Base-by-base conservation (phyloP, 2,797 vertebrate genomes). In the Ibycter americanus region DNA sequence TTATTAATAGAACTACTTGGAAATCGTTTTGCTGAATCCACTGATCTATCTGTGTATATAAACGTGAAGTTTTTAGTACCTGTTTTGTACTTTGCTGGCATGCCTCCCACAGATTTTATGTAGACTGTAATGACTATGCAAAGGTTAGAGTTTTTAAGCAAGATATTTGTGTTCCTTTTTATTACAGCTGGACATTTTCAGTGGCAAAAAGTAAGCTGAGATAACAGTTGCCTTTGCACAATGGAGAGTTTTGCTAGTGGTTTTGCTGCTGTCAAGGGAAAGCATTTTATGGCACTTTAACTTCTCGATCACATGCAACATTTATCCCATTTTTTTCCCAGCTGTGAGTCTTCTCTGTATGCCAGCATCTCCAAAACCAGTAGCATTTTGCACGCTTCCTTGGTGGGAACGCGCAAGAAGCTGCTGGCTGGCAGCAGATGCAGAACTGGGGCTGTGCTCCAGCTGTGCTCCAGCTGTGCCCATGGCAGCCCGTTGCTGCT, bases 361-460 rank as follows among this genome's bases (percentile, higher is more conserved):
- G n/a, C 25, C 51, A 52, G 26, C n/a, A 8, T 38, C 32, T 67
- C n/a, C 49, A 22, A 56, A 46, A 12, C 36, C 54, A 13, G 26
- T 17, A 44, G 74, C 0, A 0, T 32, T n/a, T 20, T 23, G 22
- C 17, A 16, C 31, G 8, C 11, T 47, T 17, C 11, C 5, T 0
- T 4, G 34, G 42, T n/a, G 61, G 51, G 34, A 42, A 32, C 4
- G 2, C 3, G 16, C 1, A 4, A 31, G 29, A 32, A 65, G 52
- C 61, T 6, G 58, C 31, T n/a, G 89, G 62, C 42, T n/a, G 23
- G 46, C 7, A 1, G n/a, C 12, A 32, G 34, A 8, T 0, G 3
- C 12, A 5, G 73, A 56, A 55, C 11, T 0, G 1, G 38, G 38
- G 8, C 7, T 63, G 61, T 19, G 61, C 38, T 63, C 9, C 21